A percentile compares a stretch with the other conserved stretches of the same genome.
Evolutionary conservation across 2,797 vertebrate species (phyloP).

Genomic region (Champsocephalus esox): DNA sequence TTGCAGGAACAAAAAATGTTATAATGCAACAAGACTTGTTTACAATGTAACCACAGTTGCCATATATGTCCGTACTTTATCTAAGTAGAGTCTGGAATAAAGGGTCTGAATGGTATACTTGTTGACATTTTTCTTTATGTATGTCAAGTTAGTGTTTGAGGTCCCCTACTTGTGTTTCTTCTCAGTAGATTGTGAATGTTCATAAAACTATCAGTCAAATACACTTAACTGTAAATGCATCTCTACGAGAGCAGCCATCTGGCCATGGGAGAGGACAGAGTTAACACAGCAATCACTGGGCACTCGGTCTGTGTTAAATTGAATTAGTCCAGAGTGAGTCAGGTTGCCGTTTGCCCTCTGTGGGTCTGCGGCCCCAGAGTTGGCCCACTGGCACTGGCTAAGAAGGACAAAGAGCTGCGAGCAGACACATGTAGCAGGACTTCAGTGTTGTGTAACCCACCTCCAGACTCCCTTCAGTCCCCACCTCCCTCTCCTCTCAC

Average conservation of each 20-base stretch:
- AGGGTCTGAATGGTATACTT: neutral
- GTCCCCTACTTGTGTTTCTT: neutral
- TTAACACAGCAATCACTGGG: slow-evolving; percentile 51
- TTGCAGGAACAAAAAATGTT: no score
- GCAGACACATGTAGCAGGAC: slow-evolving; percentile 60
- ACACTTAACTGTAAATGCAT: slow-evolving; percentile 20
- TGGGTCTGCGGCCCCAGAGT: slow-evolving; percentile 49
- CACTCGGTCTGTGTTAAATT: slow-evolving; percentile 52
- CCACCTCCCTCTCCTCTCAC: slow-evolving; percentile 50
- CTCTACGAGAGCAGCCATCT: slow-evolving; percentile 42
- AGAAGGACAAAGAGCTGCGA: slow-evolving; percentile 64
- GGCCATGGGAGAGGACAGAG: slow-evolving; percentile 39
- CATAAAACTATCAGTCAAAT: slow-evolving; percentile 12
- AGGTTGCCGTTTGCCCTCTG: slow-evolving; percentile 55
- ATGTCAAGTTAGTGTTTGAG: neutral
- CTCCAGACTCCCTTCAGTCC: slow-evolving; percentile 44
- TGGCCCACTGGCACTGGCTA: slow-evolving; percentile 53
- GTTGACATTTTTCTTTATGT: no score
- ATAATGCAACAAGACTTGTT: no score
- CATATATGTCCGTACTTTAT: neutral
- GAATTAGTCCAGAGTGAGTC: slow-evolving; percentile 70
- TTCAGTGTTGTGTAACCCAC: slow-evolving; percentile 61
- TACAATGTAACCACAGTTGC: neutral
- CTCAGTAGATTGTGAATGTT: neutral
- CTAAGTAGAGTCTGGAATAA: neutral